Evolutionary conservation across 1,140 invertebrate genomes (phyloP).

Genomic region (Sycophaga agraensis): DNA sequence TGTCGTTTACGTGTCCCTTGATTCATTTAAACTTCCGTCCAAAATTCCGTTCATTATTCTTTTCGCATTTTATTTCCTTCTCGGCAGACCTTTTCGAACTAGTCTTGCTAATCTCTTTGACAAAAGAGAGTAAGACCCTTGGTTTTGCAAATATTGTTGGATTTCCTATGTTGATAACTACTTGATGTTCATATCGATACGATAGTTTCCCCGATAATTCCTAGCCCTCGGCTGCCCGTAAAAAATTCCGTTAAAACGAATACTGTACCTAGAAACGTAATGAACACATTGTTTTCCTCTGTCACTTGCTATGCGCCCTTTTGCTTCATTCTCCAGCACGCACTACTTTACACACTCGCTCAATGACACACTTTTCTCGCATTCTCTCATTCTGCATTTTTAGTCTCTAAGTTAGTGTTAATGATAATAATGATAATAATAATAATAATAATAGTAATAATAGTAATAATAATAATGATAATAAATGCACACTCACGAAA

Average conservation of each 20-base stretch:
- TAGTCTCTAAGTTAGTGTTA: background rate
- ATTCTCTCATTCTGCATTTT: background rate
- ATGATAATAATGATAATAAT: background rate
- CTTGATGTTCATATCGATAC: too few relatives aligned
- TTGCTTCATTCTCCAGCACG: background rate
- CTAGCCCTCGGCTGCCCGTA: slow-evolving; percentile 4
- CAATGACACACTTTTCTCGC: background rate
- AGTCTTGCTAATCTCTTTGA: too few relatives aligned
- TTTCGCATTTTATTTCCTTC: slow-evolving; percentile 6
- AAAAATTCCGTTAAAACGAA: slow-evolving; percentile 45
- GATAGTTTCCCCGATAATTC: slow-evolving; percentile 29
- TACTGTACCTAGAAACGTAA: slow-evolving; percentile 50
- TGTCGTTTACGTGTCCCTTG: background rate
- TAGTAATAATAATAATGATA: background rate
- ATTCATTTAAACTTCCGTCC: background rate
- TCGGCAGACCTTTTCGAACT: too few relatives aligned
- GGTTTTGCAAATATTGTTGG: too few relatives aligned
- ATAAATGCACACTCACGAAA: slow-evolving; percentile 29
- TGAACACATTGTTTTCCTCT: slow-evolving; percentile 48
- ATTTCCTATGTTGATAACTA: too few relatives aligned
- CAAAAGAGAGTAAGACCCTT: too few relatives aligned
- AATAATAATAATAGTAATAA: background rate
- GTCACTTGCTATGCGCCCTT: background rate
- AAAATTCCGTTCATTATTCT: slow-evolving; percentile 8
- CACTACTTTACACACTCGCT: slow-evolving; percentile 3